phyloP scores from a whole-genome alignment of 2,888 invertebrate species.

The Pachliopta kotzebuea region DNA sequence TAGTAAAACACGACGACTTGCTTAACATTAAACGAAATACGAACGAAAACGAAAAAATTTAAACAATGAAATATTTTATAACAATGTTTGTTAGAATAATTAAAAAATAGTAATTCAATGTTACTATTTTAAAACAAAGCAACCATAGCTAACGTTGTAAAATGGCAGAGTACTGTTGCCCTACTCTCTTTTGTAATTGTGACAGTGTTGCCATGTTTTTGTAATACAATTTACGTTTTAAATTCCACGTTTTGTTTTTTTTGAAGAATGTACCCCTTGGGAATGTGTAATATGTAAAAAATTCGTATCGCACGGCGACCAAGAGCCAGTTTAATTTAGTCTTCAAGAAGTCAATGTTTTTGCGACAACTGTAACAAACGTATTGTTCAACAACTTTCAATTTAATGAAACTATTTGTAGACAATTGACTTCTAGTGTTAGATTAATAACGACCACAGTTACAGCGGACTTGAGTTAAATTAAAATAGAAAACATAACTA shows the following conservation, averaged over 20 bases:
- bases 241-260: conserved; percentile 8
- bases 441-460: conserved; percentile 11
- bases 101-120: too few relatives aligned
- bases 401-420: conserved; percentile 24
- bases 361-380: conserved; percentile 28
- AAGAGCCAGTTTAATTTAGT: conserved; percentile 32
- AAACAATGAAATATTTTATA: too few relatives aligned
- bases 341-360: conserved; percentile 38
- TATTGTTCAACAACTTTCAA: conserved; percentile 18
- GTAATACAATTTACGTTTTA: conserved; percentile 4
- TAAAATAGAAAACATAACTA: background rate
- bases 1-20: too few relatives aligned
- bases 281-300: conserved; percentile 22
- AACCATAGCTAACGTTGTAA: background rate
- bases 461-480: conserved; percentile 1
- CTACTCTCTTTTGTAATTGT: background rate
- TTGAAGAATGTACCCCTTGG: conserved; percentile 9
- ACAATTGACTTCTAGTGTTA: conserved; percentile 28
- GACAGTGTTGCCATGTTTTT: conserved; percentile 6
- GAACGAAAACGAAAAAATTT: too few relatives aligned
- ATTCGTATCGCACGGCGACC: conserved; percentile 10
- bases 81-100: too few relatives aligned
- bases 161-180: conserved; percentile 4
- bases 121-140: background rate
- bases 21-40: too few relatives aligned